These are phyloP conservation scores for Sitophilus oryzae DNA, from an alignment of 1,140 invertebrate species.

Conservation along the genomic window DNA sequence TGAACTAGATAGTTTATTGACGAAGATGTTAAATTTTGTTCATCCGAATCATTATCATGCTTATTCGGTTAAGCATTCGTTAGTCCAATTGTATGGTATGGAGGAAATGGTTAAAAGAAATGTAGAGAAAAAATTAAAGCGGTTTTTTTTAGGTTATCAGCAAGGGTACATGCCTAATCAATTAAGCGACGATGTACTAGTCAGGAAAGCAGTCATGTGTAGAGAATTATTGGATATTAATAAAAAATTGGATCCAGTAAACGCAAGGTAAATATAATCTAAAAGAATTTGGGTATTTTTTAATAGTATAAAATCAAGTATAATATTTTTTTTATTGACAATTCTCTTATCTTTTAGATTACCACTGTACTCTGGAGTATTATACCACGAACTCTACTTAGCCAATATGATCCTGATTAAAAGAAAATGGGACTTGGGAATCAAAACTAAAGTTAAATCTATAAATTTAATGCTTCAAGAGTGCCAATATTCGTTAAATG, in stretches of 20 bases:
- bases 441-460: slow-evolving; percentile 37
- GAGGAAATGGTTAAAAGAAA: too few species aligned
- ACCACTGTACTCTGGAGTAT: slow-evolving; percentile 63
- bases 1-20: slow-evolving; percentile 56
- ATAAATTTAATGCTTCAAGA: slow-evolving; percentile 42
- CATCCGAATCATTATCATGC: slow-evolving; percentile 78
- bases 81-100: slow-evolving; percentile 65
- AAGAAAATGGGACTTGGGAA: slow-evolving; percentile 46
- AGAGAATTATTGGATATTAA: slow-evolving; percentile 60
- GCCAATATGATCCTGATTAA: slow-evolving; percentile 52
- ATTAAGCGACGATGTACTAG: slow-evolving; percentile 52
- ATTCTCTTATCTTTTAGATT: slow-evolving; percentile 47
- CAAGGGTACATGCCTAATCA: slow-evolving; percentile 51
- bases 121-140: too few species aligned
- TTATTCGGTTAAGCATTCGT: slow-evolving; percentile 69
- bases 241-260: slow-evolving; percentile 60
- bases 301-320: background rate
- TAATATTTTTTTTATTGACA: background rate
- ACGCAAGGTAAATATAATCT: slow-evolving; percentile 41
- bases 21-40: slow-evolving; percentile 59
- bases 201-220: slow-evolving; percentile 62
- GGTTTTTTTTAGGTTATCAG: slow-evolving; percentile 47
- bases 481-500: slow-evolving; percentile 41
- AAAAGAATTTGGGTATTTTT: background rate
- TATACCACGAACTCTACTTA: slow-evolving; percentile 61